These are phyloP conservation scores for Chrysolina haemoptera DNA, from an alignment of 2,888 invertebrate species.

Conservation along the genomic window DNA sequence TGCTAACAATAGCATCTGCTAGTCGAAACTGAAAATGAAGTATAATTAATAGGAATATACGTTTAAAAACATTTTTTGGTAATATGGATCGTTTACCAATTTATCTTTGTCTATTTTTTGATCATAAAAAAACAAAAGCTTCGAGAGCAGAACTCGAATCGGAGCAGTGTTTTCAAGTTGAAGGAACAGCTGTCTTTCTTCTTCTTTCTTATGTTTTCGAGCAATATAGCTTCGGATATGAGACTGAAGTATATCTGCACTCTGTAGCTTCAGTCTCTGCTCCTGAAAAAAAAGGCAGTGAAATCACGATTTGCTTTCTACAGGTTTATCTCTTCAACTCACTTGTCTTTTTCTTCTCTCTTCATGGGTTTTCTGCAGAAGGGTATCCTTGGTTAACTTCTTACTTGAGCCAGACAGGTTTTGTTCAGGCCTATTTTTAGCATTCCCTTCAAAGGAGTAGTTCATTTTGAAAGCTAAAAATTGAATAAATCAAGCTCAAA, in stretches of 20 bases:
- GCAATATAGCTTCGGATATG: conserved; percentile 83
- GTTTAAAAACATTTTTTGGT: not conserved
- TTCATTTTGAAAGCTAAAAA: conserved; percentile 66
- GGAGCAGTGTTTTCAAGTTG: conserved; percentile 69
- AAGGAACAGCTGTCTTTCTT: conserved; percentile 81
- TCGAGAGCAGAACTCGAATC: conserved; percentile 75
- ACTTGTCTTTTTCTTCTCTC: conserved; percentile 92
- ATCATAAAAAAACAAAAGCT: conserved; percentile 86
- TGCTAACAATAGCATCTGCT: conserved; percentile 67
- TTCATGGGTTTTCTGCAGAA: conserved; percentile 86
- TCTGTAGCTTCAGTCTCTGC: conserved; percentile 80
- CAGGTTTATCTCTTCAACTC: conserved; percentile 42
- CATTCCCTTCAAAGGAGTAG: conserved; percentile 92
- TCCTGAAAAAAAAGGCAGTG: conserved; percentile 71
- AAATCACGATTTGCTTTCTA: not conserved
- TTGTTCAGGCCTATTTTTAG: conserved; percentile 88
- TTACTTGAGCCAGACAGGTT: conserved; percentile 90
- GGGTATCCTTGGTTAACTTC: conserved; percentile 78
- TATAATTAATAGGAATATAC: not conserved
- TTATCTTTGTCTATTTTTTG: conserved; percentile 77
- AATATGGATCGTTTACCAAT: conserved; percentile 71
- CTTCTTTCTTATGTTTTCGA: conserved; percentile 78
- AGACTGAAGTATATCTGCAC: conserved; percentile 87
- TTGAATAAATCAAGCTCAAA: not conserved
- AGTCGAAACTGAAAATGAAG: conserved; percentile 64